Evolutionary conservation across 2,888 invertebrate species (phyloP).

Genomic region (Acanthosoma haemorrhoidale): DNA sequence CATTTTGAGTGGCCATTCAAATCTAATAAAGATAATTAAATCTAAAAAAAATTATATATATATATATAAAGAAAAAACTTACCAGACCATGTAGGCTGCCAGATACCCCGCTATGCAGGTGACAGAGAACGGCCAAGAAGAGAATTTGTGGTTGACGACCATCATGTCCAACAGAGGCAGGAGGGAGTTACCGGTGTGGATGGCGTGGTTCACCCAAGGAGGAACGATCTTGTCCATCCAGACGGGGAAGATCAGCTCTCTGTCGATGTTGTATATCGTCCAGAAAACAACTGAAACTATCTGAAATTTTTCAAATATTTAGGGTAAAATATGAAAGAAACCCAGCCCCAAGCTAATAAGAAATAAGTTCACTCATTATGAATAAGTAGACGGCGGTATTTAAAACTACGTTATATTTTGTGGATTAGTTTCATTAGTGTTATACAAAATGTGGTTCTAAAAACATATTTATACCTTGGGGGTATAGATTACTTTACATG

Average conservation of each 20-base stretch:
- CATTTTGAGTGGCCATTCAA: not conserved
- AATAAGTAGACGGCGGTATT: too few relatives aligned
- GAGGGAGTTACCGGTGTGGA: slow-evolving; percentile 53
- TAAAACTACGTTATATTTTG: too few relatives aligned
- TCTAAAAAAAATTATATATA: not conserved
- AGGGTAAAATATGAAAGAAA: too few relatives aligned
- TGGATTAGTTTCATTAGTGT: too few relatives aligned
- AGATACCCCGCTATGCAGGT: slow-evolving; percentile 34
- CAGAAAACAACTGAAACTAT: slow-evolving; percentile 54
- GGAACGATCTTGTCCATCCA: slow-evolving; percentile 53
- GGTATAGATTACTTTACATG: too few relatives aligned
- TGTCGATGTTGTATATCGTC: slow-evolving; percentile 52
- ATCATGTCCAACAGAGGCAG: slow-evolving; percentile 51
- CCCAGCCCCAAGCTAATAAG: too few relatives aligned
- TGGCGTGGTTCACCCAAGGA: slow-evolving; percentile 56
- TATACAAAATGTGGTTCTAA: too few relatives aligned
- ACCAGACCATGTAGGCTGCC: slow-evolving; percentile 39
- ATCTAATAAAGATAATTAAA: not conserved
- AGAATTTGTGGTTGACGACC: slow-evolving; percentile 42
- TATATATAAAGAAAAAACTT: slow-evolving; percentile 20
- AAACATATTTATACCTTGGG: too few relatives aligned
- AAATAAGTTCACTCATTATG: too few relatives aligned
- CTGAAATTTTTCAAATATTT: too few relatives aligned
- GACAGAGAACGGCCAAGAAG: slow-evolving; percentile 32
- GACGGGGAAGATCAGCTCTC: slow-evolving; percentile 54